Evolutionary conservation across 1,140 invertebrate genomes (phyloP), one percentile per base, ranked within the genome.

Genomic region (Chrysopa pallens): DNA sequence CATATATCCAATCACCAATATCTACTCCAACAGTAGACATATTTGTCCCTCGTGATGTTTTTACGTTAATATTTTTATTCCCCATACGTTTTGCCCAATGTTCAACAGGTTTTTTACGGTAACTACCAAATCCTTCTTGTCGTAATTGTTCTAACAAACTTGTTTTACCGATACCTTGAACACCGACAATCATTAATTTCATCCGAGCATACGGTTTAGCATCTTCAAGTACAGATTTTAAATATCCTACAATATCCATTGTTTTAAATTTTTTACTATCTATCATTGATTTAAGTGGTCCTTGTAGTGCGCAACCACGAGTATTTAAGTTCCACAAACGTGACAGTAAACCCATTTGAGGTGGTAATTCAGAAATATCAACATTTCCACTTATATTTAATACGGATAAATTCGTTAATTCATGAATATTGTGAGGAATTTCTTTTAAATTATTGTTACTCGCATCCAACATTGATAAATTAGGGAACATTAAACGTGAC

Each of bases 161-260:
- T 1, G 93, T 98, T 62, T 96, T 96, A 0, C 91, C 88, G 50
- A 90, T 90, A 9, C 86, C 87, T 57, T 94, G 85, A 8, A 88
- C 76, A 0, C 95, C 95, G 11, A 98, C 91, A 38, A 98, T 79
- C 93, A 99, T 97, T 4, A 98, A 66, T 58, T 97, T 98, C 81
- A 98, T 90, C 33, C 89, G 68, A 6, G 89, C 84, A 61, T 98
- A 98, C 0, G 89, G 84, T 56, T 83, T 80, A 0, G 93, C 91
- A 63, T 97, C 82, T 57, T 89, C 82, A 38, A 89, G 63, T 38
- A 89, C 80, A 1, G 80, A 84, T 58, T 94, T 91, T 1, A 98
- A 70, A 63, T 96, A 97, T 0, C 90, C 90, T 29, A 98, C 78
- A 31, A 99, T 84, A 58, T 98, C 93, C 74, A 90, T 89, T 6